A percentile compares a stretch with the other conserved stretches of the same genome.
Evolutionary conservation across 2,888 invertebrate species (phyloP).

Genomic region (Ceraclea dissimilis): DNA sequence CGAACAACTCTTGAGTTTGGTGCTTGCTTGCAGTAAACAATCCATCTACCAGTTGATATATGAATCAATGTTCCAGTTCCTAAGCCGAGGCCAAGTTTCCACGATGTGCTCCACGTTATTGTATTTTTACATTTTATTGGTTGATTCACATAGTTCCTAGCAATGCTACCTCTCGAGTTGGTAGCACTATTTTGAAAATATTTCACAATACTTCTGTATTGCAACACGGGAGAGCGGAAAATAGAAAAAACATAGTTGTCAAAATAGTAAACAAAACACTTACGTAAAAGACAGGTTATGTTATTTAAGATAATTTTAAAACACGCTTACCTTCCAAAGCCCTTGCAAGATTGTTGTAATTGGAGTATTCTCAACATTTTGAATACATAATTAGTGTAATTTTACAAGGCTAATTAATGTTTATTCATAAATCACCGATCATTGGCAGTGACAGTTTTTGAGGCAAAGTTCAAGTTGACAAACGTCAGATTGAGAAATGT

Average conservation of each 20-base stretch:
- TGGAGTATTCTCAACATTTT: slow-evolving; percentile 9
- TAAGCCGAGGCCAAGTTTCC: slow-evolving; percentile 44
- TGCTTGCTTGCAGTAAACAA: slow-evolving; percentile 59
- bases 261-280: neutral
- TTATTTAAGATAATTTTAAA: neutral
- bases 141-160: neutral
- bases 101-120: slow-evolving; percentile 31
- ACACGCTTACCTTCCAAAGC: slow-evolving; percentile 7
- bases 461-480: neutral
- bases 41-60: slow-evolving; percentile 40
- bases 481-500: neutral
- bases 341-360: slow-evolving; percentile 4
- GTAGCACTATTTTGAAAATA: neutral
- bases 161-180: neutral
- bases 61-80: slow-evolving; percentile 39
- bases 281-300: slow-evolving; percentile 15
- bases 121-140: neutral
- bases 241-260: neutral
- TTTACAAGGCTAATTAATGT: neutral
- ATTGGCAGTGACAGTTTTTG: neutral
- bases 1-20: slow-evolving; percentile 48
- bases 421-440: neutral
- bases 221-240: neutral
- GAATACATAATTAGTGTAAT: neutral
- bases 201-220: neutral